Evolutionary conservation across 2,888 invertebrate species (phyloP).

Genomic region (Melanophora roralis): DNA sequence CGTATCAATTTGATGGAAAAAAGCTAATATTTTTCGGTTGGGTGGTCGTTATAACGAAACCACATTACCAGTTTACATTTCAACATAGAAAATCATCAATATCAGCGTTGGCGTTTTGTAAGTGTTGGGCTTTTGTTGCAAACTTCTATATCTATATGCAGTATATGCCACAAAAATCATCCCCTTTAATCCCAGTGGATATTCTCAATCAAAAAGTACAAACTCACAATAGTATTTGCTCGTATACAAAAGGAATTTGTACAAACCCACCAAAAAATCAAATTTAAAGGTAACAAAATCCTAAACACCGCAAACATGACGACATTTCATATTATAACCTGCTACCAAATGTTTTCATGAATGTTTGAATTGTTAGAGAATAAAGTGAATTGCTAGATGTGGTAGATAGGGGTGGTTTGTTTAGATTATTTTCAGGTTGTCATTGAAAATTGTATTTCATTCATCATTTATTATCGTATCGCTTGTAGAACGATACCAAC

Average conservation of each 20-base stretch:
- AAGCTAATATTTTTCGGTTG: constrained; percentile 75
- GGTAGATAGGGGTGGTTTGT: constrained; percentile 62
- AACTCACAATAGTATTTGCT: constrained; percentile 28
- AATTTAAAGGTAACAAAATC: constrained; percentile 61
- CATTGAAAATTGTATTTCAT: constrained; percentile 72
- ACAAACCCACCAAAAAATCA: constrained; percentile 65
- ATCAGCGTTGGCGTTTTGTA: neutral
- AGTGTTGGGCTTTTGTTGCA: constrained; percentile 18
- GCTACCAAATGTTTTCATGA: constrained; percentile 7
- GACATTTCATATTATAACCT: constrained; percentile 41
- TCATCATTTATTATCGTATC: constrained; percentile 67
- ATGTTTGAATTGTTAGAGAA: neutral
- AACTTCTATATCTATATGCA: no score
- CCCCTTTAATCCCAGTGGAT: constrained; percentile 75
- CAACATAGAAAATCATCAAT: constrained; percentile 47
- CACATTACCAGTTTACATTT: constrained; percentile 15
- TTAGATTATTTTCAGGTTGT: constrained; percentile 60
- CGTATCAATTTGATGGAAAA: constrained; percentile 72
- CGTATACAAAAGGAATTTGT: constrained; percentile 22
- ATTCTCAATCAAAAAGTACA: constrained; percentile 75
- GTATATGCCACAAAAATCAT: constrained; percentile 64
- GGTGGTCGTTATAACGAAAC: constrained; percentile 64
- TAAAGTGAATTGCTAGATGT: constrained; percentile 22
- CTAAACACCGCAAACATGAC: constrained; percentile 2
- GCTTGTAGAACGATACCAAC: constrained; percentile 31